Conservation (phyloP, 2,113 vertebrate genomes). For the Arenaria interpres region DNA sequence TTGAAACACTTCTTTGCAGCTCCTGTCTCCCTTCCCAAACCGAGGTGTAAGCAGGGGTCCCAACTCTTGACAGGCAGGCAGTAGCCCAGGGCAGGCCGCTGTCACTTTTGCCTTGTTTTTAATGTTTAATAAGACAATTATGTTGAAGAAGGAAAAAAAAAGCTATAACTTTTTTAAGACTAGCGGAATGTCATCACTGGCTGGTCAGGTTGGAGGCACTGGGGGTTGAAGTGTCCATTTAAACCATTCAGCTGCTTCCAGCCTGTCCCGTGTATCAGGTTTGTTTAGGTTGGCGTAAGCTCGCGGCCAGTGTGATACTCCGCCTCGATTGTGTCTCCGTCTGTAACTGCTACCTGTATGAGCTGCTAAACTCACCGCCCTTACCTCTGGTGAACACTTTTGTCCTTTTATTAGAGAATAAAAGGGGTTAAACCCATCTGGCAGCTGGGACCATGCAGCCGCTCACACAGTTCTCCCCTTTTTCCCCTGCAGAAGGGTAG, state of each 20-base stretch:
- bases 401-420: neutral
- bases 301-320: neutral
- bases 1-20: neutral
- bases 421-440: neutral
- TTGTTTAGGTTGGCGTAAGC: neutral
- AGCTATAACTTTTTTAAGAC: neutral
- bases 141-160: neutral
- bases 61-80: neutral
- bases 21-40: neutral
- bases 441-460: neutral
- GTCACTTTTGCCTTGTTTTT: neutral
- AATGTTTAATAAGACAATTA: neutral
- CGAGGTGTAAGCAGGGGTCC: neutral
- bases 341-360: neutral
- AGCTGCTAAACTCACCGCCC: neutral
- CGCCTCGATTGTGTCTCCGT: rapidly evolving
- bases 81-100: neutral
- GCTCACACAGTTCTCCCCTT: neutral
- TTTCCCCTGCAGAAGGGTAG: neutral
- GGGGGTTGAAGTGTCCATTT: neutral
- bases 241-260: neutral
- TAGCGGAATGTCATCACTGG: rapidly evolving
- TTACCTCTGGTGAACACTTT: neutral
- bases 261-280: rapidly evolving
- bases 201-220: neutral